A percentile compares a stretch with the other conserved stretches of the same genome.
These are phyloP conservation scores for Anthopleura xanthogrammica DNA, from an alignment of 92 coral and sea anemone species.

Conservation along the genomic window DNA sequence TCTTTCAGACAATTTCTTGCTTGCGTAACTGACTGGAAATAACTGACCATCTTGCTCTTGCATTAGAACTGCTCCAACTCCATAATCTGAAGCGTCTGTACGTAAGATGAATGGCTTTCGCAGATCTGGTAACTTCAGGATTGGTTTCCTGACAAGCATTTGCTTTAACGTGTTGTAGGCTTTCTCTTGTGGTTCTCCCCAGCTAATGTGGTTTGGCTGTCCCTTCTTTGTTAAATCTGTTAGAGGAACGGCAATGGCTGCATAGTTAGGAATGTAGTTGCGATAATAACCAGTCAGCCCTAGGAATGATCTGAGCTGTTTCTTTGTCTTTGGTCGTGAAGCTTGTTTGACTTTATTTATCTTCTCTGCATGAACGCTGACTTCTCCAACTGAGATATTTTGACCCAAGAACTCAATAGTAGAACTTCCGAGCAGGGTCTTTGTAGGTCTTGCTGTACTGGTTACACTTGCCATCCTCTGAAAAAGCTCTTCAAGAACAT, in stretches of 20 bases:
- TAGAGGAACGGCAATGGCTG: conserved; percentile 46
- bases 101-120: conserved; percentile 6
- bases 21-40: conserved; percentile 27
- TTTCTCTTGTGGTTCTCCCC: conserved; percentile 53
- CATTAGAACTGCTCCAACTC: conserved; percentile 31
- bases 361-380: conserved; percentile 28
- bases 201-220: conserved; percentile 30
- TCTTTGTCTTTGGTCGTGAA: conserved; percentile 43
- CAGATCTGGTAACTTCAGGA: conserved; percentile 44
- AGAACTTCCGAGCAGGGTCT: conserved; percentile 21
- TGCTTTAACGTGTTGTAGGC: conserved; percentile 34
- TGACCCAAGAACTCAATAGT: conserved; percentile 44
- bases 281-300: conserved; percentile 57
- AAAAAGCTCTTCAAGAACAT: conserved; percentile 25
- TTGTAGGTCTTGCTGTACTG: conserved; percentile 41
- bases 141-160: conserved; percentile 26
- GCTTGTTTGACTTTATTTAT: conserved; percentile 16
- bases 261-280: conserved; percentile 54
- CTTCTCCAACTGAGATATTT: conserved; percentile 10
- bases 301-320: conserved; percentile 40
- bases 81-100: conserved; percentile 19
- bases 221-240: conserved; percentile 38
- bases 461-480: conserved; percentile 20
- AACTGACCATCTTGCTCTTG: conserved; percentile 25
- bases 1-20: background rate